A percentile compares a stretch with the other conserved stretches of the same genome.
Conservation (phyloP, 1,140 invertebrate species). For the Pristionchus pacificus region DNA sequence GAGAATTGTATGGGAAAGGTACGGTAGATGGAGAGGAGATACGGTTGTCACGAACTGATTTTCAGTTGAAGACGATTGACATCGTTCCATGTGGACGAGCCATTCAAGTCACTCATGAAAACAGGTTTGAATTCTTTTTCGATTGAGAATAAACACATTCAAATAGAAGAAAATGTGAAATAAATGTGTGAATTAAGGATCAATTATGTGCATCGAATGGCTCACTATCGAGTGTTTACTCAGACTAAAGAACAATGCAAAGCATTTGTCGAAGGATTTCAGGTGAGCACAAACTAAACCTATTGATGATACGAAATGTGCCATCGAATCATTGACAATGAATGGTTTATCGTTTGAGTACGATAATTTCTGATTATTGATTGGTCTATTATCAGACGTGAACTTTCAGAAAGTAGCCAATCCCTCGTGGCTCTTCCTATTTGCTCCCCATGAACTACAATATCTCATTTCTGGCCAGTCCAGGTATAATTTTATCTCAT, state of each 20-base stretch:
- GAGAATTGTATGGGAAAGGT: constrained; percentile 89
- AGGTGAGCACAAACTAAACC: too few relatives aligned
- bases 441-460: constrained; percentile 87
- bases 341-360: neutral
- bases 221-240: constrained; percentile 92
- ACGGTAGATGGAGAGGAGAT: too few relatives aligned
- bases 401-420: constrained; percentile 78
- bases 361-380: neutral
- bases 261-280: constrained; percentile 89
- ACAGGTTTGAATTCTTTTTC: constrained; percentile 69
- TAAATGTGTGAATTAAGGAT: too few relatives aligned
- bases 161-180: too few relatives aligned
- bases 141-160: too few relatives aligned
- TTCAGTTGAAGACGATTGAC: constrained; percentile 60
- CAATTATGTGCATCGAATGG: constrained; percentile 95
- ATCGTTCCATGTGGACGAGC: constrained; percentile 86
- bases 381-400: neutral
- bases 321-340: too few relatives aligned
- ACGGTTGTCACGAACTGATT: constrained; percentile 6
- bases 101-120: constrained; percentile 88
- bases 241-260: constrained; percentile 93
- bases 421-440: constrained; percentile 87
- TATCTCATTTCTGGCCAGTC: constrained; percentile 63
- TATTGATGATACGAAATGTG: too few relatives aligned
- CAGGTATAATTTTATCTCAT: constrained; percentile 36